Evolutionary conservation across 92 coral and sea anemone species (phyloP), one percentile per base, ranked within the genome.

Genomic region (Zoanthus sociatus): DNA sequence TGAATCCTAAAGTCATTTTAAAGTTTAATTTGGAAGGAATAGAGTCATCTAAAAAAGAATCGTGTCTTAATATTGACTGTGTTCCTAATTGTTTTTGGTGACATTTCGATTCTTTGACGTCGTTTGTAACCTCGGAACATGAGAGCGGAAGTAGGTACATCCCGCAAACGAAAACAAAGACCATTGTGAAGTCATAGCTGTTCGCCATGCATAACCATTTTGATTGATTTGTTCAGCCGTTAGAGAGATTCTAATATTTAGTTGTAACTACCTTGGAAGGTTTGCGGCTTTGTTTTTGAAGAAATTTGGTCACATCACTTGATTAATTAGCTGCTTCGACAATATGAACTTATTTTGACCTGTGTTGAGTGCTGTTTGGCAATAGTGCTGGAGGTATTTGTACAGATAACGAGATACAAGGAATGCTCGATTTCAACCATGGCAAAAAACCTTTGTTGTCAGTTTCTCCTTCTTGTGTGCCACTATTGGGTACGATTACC

Each of bases 171-270:
- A 15, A 44, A 46, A 73, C 77, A 73, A 17, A 33, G 55, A 10
- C 56, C 44, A 46, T 44, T 73, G 54, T 73, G 55, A 69, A 73
- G 77, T 73, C 77, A 73, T 73, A 15, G 53, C 45, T n/a, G 21
- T 20, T 63, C 69, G 6, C 30, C 30, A 18, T 63, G 10, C 32
- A 15, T 44, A 16, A 37, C 44, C 55, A 73, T 53, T 51, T 45
- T 45, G 44, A 12, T 44, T 73, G 54, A 45, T 14, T 73, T 17
- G 55, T 11, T 42, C 17, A 21, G 51, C 77, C 9, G 54, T 48
- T 6, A 58, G 15, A 63, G 54, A 73, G 48, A 16, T n/a, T 48
- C 55, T 50, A 50, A 1, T 7, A 50, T 2, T 50, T 50, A 50
- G 4, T 11, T 1, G 55, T 50, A 50, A 50, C 55, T 1, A 50